phyloP scores from a whole-genome alignment of 2,888 invertebrate genomes.

The Drosophila pullipes region DNA sequence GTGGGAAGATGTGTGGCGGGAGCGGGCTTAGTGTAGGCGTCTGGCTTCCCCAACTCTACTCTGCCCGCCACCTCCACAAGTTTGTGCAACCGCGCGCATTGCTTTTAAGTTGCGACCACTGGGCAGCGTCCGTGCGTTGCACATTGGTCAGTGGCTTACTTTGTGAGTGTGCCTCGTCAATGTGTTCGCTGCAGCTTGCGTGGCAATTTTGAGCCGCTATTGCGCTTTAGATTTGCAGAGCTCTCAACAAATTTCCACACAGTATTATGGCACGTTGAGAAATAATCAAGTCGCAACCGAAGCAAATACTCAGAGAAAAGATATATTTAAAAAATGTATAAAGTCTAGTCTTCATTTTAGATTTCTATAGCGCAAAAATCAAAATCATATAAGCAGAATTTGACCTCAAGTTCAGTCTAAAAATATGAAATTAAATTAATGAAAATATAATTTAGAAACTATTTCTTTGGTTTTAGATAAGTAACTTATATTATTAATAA shows the following conservation, averaged over 20 bases:
- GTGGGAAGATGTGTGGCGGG: neutral
- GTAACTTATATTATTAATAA: neutral
- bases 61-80: neutral
- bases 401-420: neutral
- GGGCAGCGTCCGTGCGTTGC: constrained; percentile 53
- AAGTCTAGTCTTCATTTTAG: neutral
- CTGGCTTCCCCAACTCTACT: constrained; percentile 8
- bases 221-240: constrained; percentile 36
- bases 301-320: neutral
- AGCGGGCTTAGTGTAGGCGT: constrained; percentile 36
- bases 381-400: neutral
- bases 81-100: constrained; percentile 46
- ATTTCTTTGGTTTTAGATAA: no score
- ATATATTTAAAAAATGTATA: neutral
- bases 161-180: constrained; percentile 5
- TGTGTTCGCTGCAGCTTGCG: constrained; percentile 26
- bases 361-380: neutral
- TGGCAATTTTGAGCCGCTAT: constrained; percentile 42
- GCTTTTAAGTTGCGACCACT: constrained; percentile 69
- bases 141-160: constrained; percentile 36
- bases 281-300: neutral
- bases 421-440: neutral
- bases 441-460: fast-evolving
- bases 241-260: constrained; percentile 22
- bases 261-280: constrained; percentile 27